Conservation (phyloP, 2,888 invertebrate genomes). For the Euzophera pinguis region DNA sequence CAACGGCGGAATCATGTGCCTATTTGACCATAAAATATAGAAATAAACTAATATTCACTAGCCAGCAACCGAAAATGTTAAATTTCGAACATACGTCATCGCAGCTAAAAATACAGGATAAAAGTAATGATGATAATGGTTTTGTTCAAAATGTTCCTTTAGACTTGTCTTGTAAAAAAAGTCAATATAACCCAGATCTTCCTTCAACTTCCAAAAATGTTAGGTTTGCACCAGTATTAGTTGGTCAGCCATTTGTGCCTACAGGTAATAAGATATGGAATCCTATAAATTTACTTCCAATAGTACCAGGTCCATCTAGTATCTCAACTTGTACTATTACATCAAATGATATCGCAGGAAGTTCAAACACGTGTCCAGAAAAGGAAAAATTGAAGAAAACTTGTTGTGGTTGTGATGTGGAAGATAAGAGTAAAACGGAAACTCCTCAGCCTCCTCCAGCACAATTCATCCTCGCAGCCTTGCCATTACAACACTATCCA, state of each 20-base stretch:
- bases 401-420: conserved; percentile 51
- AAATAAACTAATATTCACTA: not conserved
- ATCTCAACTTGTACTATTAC: conserved; percentile 12
- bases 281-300: conserved; percentile 37
- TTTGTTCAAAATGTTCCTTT: conserved; percentile 29
- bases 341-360: conserved; percentile 19
- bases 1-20: conserved; percentile 23
- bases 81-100: not conserved
- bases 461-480: conserved; percentile 44
- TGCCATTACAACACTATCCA: conserved; percentile 36
- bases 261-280: conserved; percentile 48
- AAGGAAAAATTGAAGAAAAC: conserved; percentile 22
- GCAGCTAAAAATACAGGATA: not conserved
- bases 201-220: conserved; percentile 17
- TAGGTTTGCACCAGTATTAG: conserved; percentile 30
- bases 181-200: not conserved
- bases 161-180: conserved; percentile 30
- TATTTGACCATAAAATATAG: conserved; percentile 26
- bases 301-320: conserved; percentile 28
- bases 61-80: not conserved
- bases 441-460: conserved; percentile 27
- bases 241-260: conserved; percentile 36
- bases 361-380: conserved; percentile 18
- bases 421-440: conserved; percentile 16
- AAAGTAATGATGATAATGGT: not conserved